Conservation (phyloP, 2,888 invertebrate species). For the Polymixis flavicincta region DNA sequence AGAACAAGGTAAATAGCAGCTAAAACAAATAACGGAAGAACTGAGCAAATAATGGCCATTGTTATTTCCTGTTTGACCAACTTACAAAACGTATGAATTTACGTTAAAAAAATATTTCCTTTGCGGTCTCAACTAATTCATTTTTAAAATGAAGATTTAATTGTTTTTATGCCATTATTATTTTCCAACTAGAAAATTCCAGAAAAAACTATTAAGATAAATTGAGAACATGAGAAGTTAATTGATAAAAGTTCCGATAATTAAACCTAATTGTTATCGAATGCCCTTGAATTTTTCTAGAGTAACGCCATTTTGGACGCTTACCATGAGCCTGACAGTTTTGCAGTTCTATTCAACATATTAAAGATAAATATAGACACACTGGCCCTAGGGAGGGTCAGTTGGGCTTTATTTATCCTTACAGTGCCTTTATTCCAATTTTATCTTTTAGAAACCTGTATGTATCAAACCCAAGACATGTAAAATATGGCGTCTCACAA, state of each 20-base stretch:
- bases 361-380: background rate
- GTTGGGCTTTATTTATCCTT: background rate
- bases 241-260: constrained; percentile 18
- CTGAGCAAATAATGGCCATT: constrained; percentile 1
- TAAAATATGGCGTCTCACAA: too few species aligned
- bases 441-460: too few species aligned
- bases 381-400: background rate
- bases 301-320: background rate
- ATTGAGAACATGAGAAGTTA: background rate
- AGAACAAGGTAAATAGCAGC: background rate
- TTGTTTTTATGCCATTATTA: background rate
- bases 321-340: constrained; percentile 1
- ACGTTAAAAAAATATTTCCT: background rate
- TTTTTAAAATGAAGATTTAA: constrained; percentile 18
- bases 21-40: constrained; percentile 6
- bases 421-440: background rate
- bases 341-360: background rate
- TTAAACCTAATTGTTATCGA: constrained; percentile 23
- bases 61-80: constrained; percentile 16
- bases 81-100: background rate
- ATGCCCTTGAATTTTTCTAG: background rate
- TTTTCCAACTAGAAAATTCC: constrained; percentile 6
- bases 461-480: too few species aligned
- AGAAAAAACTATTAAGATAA: constrained; percentile 15
- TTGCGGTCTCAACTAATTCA: background rate